phyloP scores from a whole-genome alignment of 2,888 invertebrate species.

The Pterostichus niger region DNA sequence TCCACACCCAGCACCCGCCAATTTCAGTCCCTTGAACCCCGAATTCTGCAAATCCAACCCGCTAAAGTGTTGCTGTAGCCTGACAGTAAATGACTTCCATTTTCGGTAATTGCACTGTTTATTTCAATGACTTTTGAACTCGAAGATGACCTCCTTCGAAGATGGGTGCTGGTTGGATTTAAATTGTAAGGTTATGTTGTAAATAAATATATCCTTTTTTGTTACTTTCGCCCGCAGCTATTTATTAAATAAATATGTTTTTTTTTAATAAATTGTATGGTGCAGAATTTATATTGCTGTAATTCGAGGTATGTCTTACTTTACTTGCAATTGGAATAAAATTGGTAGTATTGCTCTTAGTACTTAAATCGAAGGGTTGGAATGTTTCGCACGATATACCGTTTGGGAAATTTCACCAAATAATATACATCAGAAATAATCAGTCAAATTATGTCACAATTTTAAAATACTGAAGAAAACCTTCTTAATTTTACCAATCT shows the following conservation, averaged over 20 bases:
- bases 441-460: conserved; percentile 37
- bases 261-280: conserved; percentile 22
- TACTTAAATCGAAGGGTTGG: not conserved
- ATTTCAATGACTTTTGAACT: conserved; percentile 64
- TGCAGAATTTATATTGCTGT: conserved; percentile 19
- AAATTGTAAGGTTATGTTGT: conserved; percentile 10
- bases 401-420: conserved; percentile 10
- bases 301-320: conserved; percentile 31
- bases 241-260: conserved; percentile 36
- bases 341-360: conserved; percentile 13
- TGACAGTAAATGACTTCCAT: conserved; percentile 64
- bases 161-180: conserved; percentile 13
- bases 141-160: conserved; percentile 47
- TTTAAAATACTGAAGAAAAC: not conserved
- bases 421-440: conserved; percentile 36
- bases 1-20: conserved; percentile 69
- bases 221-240: conserved; percentile 15
- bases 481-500: not conserved
- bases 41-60: conserved; percentile 48
- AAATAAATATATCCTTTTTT: conserved; percentile 38
- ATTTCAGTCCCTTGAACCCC: conserved; percentile 69
- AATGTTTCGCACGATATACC: conserved; percentile 22
- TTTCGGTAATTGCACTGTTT: conserved; percentile 62
- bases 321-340: conserved; percentile 11
- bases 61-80: conserved; percentile 50